Evolutionary conservation across 2,113 vertebrate genomes (phyloP), one percentile per base, ranked within the genome.

Genomic region (Euleptes europaea): DNA sequence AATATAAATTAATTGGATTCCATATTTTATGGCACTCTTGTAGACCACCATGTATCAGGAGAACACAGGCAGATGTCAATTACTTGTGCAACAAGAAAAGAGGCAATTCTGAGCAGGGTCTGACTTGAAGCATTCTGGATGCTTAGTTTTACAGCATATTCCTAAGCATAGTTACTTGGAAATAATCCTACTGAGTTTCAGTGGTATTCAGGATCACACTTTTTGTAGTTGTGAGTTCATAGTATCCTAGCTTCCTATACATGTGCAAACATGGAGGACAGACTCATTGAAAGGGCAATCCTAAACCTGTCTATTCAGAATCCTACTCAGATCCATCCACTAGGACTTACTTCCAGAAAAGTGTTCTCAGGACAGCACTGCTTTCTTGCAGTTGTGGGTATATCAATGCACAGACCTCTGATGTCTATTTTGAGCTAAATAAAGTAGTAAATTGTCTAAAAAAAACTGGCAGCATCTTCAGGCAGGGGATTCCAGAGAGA

Each of bases 1-100:
- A 90, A 86, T 88, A 74, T 86, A 89, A 94, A 93, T 92, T 90
- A 92, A 89, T 89, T 87, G 73, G 89, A 83, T 90, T 90, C 75
- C 84, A 83, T 83, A 87, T 91, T 92, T 67, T 91, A 90, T 90
- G 89, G 71, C 85, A 81, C 81, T 83, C 47, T 74, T 90, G 79
- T 60, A 90, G 90, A 93, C 81, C 35, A 80, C 76, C 26, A 79
- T 70, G 79, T 82, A 91, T 49, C 0, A 0, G 74, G 54, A 89
- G 47, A 82, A 88, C 42, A 1, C 63, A 88, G 75, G 60, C 66
- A 69, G 86, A 91, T 88, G 47, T 60, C 89, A 92, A 90, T 88
- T 78, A 74, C 40, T 85, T 87, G 44, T 26, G 66, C 9, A 12
- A 78, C 80, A 79, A 33, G 0, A 67, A 89, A 82, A 71, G 83